phyloP scores from a whole-genome alignment of 2,797 vertebrate genomes.

The Xiphophorus birchmanni region DNA sequence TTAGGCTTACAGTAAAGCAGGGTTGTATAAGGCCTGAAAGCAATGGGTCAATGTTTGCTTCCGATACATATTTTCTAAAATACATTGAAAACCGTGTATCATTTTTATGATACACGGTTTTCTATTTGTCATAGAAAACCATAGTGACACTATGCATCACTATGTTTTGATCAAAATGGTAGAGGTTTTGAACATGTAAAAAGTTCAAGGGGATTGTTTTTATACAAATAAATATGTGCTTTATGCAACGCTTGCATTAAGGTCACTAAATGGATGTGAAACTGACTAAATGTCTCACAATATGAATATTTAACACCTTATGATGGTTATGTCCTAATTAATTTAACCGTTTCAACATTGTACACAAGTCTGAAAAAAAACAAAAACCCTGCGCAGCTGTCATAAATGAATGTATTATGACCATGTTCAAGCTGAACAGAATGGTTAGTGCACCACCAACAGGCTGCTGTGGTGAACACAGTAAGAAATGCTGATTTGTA shows the following conservation, averaged over 20 bases:
- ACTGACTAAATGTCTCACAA: not conserved
- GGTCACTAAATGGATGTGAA: not conserved
- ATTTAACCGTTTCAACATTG: not conserved
- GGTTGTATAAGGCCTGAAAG: not conserved
- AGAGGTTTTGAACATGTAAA: not conserved
- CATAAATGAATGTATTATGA: not conserved
- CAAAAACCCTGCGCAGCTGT: not conserved
- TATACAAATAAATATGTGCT: not conserved
- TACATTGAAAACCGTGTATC: not conserved
- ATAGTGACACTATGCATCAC: too few species aligned
- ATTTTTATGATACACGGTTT: too few species aligned
- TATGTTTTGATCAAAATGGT: too few species aligned
- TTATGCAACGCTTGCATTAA: not conserved
- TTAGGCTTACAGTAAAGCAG: not conserved
- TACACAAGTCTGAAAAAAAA: not conserved
- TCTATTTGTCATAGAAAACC: too few species aligned
- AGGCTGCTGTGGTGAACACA: conserved; percentile 57
- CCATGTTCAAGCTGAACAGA: conserved; percentile 37
- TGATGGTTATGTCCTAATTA: not conserved
- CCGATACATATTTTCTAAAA: too few species aligned
- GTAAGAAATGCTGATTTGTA: conserved; percentile 9
- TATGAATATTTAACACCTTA: not conserved
- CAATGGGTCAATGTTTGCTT: too few species aligned
- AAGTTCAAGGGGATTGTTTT: not conserved
- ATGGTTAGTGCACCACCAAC: conserved; percentile 81